phyloP scores from a whole-genome alignment of 2,797 vertebrate genomes.

The Cyclopterus lumpus region DNA sequence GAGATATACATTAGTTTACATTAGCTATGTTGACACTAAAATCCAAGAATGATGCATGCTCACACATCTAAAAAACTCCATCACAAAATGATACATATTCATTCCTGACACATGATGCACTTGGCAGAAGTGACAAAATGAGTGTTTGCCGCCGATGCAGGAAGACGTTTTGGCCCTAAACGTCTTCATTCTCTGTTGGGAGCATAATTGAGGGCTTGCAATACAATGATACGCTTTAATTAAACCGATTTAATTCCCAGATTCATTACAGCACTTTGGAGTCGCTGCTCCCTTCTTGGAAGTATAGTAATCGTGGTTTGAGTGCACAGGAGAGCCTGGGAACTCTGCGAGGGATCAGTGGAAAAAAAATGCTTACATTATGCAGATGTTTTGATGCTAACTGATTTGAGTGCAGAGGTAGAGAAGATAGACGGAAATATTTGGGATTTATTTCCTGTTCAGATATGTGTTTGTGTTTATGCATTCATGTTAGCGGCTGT shows the following conservation, averaged over 20 bases:
- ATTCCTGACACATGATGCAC: constrained; percentile 28
- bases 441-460: constrained; percentile 20
- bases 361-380: neutral
- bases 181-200: constrained; percentile 67
- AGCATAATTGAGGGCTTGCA: constrained; percentile 74
- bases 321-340: constrained; percentile 29
- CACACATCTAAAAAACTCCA: constrained; percentile 9
- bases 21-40: neutral
- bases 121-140: constrained; percentile 35
- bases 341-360: constrained; percentile 17
- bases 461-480: constrained; percentile 25
- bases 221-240: constrained; percentile 78
- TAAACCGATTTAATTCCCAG: constrained; percentile 76
- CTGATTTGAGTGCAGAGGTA: constrained; percentile 7
- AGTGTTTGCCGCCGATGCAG: constrained; percentile 12
- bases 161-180: constrained; percentile 61
- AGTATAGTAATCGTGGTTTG: constrained; percentile 53
- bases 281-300: constrained; percentile 36
- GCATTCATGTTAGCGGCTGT: constrained; percentile 33
- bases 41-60: constrained; percentile 10
- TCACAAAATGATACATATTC: constrained; percentile 21
- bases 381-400: constrained; percentile 9
- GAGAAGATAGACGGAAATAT: constrained; percentile 11
- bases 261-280: constrained; percentile 73
- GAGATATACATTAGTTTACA: neutral